phyloP scores from a whole-genome alignment of 2,113 vertebrate genomes.

The Phodopus roborovskii region DNA sequence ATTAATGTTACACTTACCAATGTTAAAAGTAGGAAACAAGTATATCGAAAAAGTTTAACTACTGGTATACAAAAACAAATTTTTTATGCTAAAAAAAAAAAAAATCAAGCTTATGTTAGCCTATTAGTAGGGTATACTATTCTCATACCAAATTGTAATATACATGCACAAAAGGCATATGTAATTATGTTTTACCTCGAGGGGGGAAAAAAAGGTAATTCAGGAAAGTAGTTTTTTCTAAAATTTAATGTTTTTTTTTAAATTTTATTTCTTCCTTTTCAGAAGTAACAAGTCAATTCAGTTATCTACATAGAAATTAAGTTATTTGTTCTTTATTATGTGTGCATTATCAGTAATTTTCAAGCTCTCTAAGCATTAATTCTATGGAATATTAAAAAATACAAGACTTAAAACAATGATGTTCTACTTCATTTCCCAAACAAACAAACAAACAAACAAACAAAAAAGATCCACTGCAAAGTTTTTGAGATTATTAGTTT shows the following conservation, averaged over 20 bases:
- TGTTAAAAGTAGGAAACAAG: conserved; percentile 31
- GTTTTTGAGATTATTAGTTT: conserved; percentile 10
- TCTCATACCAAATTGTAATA: conserved; percentile 13
- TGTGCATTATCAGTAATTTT: not conserved
- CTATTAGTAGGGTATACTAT: conserved; percentile 20
- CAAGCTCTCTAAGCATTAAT: conserved; percentile 55
- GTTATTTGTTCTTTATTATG: conserved; percentile 4
- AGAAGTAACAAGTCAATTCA: conserved; percentile 55
- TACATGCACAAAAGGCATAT: not conserved
- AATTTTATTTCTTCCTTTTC: conserved; percentile 2
- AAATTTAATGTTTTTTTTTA: conserved; percentile 15
- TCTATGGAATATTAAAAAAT: not conserved
- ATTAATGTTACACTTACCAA: conserved; percentile 40
- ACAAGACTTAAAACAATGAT: conserved; percentile 25
- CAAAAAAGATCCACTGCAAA: not conserved
- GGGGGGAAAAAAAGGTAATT: not conserved
- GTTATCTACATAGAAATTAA: not conserved
- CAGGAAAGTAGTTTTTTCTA: not conserved
- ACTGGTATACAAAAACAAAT: not conserved
- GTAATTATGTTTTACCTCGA: conserved; percentile 33
- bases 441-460: too few relatives aligned
- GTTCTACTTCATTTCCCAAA: conserved; percentile 34
- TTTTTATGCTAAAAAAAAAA: not conserved
- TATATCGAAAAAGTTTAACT: not conserved
- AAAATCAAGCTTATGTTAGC: conserved; percentile 2